These are phyloP conservation scores for Myotis yumanensis DNA, from an alignment of 2,113 vertebrate genomes.

Conservation along the genomic window DNA sequence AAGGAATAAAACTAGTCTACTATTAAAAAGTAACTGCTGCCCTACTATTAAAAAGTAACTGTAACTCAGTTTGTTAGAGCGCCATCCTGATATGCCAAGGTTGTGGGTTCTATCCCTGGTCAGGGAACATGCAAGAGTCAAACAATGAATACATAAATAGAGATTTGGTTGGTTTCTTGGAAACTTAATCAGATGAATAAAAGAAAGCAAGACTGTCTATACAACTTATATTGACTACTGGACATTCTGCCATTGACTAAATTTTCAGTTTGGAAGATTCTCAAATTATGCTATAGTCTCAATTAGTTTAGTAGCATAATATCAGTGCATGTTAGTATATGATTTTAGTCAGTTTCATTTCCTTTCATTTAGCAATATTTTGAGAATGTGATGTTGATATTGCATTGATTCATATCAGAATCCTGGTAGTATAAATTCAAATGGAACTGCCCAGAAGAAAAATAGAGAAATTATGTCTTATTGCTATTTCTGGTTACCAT, in stretches of 20 bases:
- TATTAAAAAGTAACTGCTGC: background rate
- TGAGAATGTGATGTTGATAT: constrained; percentile 25
- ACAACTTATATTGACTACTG: background rate
- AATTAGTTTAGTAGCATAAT: background rate
- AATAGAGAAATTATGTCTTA: background rate
- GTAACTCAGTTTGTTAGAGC: too few species aligned
- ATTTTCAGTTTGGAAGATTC: background rate
- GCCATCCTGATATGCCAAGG: too few species aligned
- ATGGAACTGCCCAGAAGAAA: constrained; percentile 21
- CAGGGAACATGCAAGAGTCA: too few species aligned
- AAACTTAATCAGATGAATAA: background rate
- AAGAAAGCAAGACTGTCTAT: background rate
- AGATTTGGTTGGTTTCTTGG: background rate
- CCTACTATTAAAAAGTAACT: too few species aligned
- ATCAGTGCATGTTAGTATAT: background rate
- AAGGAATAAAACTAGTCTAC: background rate
- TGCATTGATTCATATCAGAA: constrained; percentile 19
- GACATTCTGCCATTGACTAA: background rate
- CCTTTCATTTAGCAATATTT: background rate
- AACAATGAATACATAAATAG: too few species aligned
- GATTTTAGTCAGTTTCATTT: constrained; percentile 32
- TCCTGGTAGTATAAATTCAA: constrained; percentile 1
- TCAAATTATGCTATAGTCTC: background rate
- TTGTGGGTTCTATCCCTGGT: too few species aligned
- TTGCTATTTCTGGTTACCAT: constrained; percentile 39